Percentiles rank a stretch among this genome's conserved stretches.
phyloP scores from a whole-genome alignment of 2,888 invertebrate genomes.

The Siphlonurus alternatus region DNA sequence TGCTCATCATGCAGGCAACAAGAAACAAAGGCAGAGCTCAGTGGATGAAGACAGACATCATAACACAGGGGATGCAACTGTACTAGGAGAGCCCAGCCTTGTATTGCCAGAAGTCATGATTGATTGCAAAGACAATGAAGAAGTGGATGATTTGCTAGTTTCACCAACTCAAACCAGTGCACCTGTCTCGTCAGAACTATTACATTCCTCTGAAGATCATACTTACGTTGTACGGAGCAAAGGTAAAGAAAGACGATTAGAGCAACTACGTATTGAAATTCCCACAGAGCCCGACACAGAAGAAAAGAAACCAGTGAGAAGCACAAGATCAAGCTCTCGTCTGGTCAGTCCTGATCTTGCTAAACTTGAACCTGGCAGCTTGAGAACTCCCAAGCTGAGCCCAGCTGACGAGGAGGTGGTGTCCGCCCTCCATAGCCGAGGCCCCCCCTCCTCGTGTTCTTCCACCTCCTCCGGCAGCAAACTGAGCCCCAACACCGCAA shows the following conservation, averaged over 20 bases:
- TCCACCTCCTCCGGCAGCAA: conserved; percentile 9
- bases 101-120: background rate
- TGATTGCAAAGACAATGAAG: background rate
- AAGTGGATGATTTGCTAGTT: background rate
- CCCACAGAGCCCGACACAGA: conserved; percentile 42
- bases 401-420: conserved; percentile 8
- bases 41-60: conserved; percentile 21
- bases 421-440: background rate
- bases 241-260: conserved; percentile 37
- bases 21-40: conserved; percentile 14
- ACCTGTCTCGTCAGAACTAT: background rate
- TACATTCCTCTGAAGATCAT: conserved; percentile 14
- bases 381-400: conserved; percentile 6
- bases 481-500: conserved; percentile 18
- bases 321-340: conserved; percentile 24
- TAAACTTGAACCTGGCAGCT: background rate
- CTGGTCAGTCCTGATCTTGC: conserved; percentile 9
- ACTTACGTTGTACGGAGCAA: conserved; percentile 16
- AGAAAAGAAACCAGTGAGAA: conserved; percentile 22
- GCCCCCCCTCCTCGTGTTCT: conserved; percentile 1
- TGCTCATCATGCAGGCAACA: conserved; percentile 5
- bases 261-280: conserved; percentile 72
- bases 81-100: conserved; percentile 25
- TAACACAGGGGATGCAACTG: conserved; percentile 13
- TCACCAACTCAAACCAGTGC: background rate